phyloP scores from a whole-genome alignment of 92 coral and sea anemone species.

The Pocillopora grandis region DNA sequence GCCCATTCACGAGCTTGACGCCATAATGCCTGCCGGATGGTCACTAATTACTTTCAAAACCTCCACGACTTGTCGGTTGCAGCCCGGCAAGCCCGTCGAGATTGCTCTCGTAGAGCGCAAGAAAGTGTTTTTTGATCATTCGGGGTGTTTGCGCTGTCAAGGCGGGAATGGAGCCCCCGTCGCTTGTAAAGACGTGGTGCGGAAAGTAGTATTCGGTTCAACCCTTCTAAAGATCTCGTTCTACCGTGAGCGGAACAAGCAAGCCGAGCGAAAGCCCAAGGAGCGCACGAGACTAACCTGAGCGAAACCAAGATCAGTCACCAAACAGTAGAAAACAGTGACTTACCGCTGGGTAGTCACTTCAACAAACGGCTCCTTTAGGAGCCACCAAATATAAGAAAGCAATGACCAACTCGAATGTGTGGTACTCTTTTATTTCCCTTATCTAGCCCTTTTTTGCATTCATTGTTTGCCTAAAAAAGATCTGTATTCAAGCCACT shows the following conservation, averaged over 20 bases:
- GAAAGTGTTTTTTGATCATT: constrained; percentile 39
- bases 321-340: too few species aligned
- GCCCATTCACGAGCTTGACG: constrained; percentile 40
- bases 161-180: constrained; percentile 39
- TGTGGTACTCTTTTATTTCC: constrained; percentile 5
- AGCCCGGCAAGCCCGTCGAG: constrained; percentile 46
- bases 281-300: constrained; percentile 5
- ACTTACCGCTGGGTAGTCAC: too few species aligned
- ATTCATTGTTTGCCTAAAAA: constrained; percentile 5
- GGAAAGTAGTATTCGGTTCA: constrained; percentile 14
- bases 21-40: constrained; percentile 43
- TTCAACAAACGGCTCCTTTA: constrained; percentile 58
- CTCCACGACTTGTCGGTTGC: constrained; percentile 43
- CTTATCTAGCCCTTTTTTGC: neutral
- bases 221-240: neutral
- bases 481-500: neutral
- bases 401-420: constrained; percentile 39
- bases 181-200: constrained; percentile 31
- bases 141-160: constrained; percentile 22
- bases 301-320: neutral
- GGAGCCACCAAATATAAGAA: constrained; percentile 59
- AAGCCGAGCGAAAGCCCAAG: neutral
- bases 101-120: neutral
- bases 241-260: constrained; percentile 18
- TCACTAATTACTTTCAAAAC: constrained; percentile 46